These are phyloP conservation scores for Prunella strophiata DNA, from an alignment of 2,797 vertebrate species.

Conservation along the genomic window DNA sequence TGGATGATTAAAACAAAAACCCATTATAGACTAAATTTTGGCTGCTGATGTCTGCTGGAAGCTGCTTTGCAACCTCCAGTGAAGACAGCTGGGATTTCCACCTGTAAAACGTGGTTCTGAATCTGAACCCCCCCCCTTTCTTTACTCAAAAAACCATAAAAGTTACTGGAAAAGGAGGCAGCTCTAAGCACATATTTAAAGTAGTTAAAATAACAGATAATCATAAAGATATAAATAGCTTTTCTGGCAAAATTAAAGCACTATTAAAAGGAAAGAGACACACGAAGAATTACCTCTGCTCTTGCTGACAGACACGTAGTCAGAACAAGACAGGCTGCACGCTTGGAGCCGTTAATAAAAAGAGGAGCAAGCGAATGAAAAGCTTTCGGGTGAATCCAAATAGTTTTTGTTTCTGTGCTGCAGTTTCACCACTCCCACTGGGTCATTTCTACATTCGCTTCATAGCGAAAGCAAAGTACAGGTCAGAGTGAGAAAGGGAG, in stretches of 20 bases:
- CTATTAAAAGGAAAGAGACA: not conserved
- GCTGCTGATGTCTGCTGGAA: not conserved
- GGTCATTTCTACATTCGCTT: slow-evolving; percentile 63
- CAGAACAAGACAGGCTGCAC: slow-evolving; percentile 41
- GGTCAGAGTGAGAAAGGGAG: slow-evolving; percentile 72
- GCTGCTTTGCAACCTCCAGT: not conserved
- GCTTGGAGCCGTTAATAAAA: slow-evolving; percentile 41
- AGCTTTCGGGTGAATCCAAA: slow-evolving; percentile 58
- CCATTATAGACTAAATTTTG: not conserved
- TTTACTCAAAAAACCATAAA: not conserved
- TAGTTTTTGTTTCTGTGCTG: slow-evolving; percentile 67
- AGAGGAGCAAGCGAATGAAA: slow-evolving; percentile 39
- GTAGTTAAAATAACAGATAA: not conserved
- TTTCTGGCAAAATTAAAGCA: not conserved
- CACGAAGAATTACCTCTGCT: slow-evolving; percentile 27
- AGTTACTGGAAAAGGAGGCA: not conserved
- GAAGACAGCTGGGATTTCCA: not conserved
- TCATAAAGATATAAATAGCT: not conserved
- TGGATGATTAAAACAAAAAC: not conserved
- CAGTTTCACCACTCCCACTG: slow-evolving; percentile 62
- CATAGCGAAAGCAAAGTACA: slow-evolving; percentile 76
- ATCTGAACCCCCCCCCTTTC: not conserved
- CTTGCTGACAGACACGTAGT: not conserved
- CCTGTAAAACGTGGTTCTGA: not conserved
- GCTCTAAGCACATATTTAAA: not conserved